Evolutionary conservation across 2,888 invertebrate genomes (phyloP).

Genomic region (Drosophila fungiperda): DNA sequence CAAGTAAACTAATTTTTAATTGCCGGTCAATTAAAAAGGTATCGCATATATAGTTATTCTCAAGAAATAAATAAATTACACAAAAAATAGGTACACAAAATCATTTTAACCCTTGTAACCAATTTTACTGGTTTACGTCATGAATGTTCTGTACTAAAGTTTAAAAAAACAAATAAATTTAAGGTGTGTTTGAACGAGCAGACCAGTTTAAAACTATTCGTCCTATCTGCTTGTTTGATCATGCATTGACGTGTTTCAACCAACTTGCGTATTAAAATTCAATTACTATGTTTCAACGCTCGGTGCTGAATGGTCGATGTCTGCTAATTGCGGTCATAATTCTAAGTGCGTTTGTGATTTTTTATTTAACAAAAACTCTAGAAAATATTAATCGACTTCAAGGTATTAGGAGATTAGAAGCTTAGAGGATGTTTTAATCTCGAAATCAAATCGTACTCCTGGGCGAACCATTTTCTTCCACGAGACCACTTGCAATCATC

Average conservation of each 20-base stretch:
- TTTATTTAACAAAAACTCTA: too few relatives aligned
- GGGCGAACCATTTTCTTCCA: conserved; percentile 84
- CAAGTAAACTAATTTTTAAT: too few relatives aligned
- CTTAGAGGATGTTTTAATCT: conserved; percentile 24
- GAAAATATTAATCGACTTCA: not conserved
- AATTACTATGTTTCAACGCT: not conserved
- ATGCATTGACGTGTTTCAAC: not conserved
- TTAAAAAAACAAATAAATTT: not conserved
- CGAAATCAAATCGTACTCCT: conserved; percentile 70
- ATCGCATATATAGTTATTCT: too few relatives aligned
- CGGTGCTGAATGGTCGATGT: not conserved
- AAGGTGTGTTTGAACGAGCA: not conserved
- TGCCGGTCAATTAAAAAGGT: too few relatives aligned
- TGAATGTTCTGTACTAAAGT: too few relatives aligned
- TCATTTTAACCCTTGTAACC: not conserved
- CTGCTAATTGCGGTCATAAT: not conserved
- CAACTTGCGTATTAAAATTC: not conserved
- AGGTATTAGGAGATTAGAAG: not conserved
- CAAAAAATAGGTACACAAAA: too few relatives aligned
- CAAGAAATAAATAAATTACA: too few relatives aligned
- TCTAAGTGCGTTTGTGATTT: not conserved
- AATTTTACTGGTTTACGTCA: too few relatives aligned
- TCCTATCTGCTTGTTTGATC: not conserved
- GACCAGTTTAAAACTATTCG: not conserved
- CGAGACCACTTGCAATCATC: conserved; percentile 81